Percentiles rank a stretch among this genome's conserved stretches.
phyloP scores from a whole-genome alignment of 2,797 vertebrate species.

The Fratercula arctica region DNA sequence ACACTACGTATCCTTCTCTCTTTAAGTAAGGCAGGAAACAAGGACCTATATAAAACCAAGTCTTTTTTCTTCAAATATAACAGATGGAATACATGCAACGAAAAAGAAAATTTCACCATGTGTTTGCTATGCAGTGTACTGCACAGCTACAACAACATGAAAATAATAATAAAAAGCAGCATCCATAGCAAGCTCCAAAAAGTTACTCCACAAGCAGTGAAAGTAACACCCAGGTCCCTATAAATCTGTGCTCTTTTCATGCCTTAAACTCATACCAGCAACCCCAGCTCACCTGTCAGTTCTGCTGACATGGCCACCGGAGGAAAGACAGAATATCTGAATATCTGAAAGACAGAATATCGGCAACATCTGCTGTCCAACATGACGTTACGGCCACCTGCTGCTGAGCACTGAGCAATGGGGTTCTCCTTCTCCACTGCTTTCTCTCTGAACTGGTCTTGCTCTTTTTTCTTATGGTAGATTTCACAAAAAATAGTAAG shows the following conservation, averaged over 20 bases:
- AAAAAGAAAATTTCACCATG: background rate
- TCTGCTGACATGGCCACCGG: background rate
- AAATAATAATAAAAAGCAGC: background rate
- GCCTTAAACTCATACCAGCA: background rate
- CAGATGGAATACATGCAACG: background rate
- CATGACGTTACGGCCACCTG: fast-evolving
- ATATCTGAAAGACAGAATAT: too few species aligned
- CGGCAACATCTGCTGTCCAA: background rate
- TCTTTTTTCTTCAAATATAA: background rate
- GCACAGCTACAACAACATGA: background rate
- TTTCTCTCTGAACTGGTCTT: background rate
- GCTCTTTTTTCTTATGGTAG: background rate
- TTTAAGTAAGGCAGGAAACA: background rate
- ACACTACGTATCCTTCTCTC: background rate
- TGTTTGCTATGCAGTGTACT: background rate
- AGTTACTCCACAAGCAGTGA: background rate
- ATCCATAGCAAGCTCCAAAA: background rate
- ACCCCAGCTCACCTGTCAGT: background rate
- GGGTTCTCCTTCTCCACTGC: background rate
- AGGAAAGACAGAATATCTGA: background rate
- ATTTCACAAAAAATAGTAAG: background rate
- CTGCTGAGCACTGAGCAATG: background rate
- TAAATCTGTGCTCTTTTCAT: background rate
- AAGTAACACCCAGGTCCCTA: background rate
- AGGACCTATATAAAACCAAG: background rate